Evolutionary conservation across 2,797 vertebrate genomes (phyloP).

Genomic region (Cirrhinus molitorella): DNA sequence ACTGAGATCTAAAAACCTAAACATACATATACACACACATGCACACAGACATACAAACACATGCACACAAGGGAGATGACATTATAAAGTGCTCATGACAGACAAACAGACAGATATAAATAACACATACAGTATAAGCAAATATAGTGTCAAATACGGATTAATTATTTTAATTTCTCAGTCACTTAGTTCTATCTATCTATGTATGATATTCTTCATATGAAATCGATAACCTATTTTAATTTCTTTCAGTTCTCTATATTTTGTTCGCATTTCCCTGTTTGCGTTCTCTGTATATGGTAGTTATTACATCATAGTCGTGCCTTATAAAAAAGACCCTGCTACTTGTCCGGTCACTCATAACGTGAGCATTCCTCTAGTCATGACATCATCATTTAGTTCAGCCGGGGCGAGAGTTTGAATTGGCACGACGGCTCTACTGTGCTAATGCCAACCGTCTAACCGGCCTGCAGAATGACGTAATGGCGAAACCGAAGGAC

Average conservation of each 20-base stretch:
- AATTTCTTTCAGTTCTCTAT: neutral
- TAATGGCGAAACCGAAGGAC: slow-evolving; percentile 73
- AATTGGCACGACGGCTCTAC: slow-evolving; percentile 55
- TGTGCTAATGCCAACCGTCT: slow-evolving; percentile 74
- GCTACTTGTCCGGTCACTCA: neutral
- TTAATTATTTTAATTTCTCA: neutral
- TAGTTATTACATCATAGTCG: slow-evolving; percentile 1
- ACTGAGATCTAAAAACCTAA: slow-evolving; percentile 72
- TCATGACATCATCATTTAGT: slow-evolving; percentile 46
- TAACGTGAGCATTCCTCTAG: slow-evolving; percentile 18
- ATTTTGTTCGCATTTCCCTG: slow-evolving; percentile 1
- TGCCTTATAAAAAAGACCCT: neutral
- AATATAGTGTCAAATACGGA: neutral
- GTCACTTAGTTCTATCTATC: neutral
- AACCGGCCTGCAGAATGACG: slow-evolving; percentile 84
- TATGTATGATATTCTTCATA: neutral
- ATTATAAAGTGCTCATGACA: slow-evolving; percentile 15
- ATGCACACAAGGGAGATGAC: slow-evolving; percentile 11
- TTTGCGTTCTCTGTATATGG: slow-evolving; percentile 1
- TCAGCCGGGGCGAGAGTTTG: slow-evolving; percentile 48
- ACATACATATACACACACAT: slow-evolving; percentile 22
- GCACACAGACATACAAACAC: slow-evolving; percentile 39
- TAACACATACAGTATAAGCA: neutral
- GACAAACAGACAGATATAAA: slow-evolving; percentile 8
- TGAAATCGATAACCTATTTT: neutral